Evolutionary conservation across 2,113 vertebrate genomes (phyloP), one percentile per base, ranked within the genome.

Genomic region (Nibea coibor): DNA sequence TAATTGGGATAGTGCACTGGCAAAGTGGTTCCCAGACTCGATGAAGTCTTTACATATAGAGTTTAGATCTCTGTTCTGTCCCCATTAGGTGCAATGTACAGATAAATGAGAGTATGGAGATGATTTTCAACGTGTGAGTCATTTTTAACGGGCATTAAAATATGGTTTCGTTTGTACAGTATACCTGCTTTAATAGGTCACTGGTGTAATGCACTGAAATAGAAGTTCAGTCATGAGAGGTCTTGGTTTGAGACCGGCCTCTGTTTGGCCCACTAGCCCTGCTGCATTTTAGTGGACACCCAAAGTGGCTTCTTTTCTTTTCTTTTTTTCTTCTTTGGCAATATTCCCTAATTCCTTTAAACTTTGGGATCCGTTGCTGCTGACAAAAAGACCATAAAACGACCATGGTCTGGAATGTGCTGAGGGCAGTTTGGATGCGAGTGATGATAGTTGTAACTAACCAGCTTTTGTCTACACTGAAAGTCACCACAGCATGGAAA

Each of bases 391-490:
- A 78, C 72, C 73, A 10, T 24, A 42, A 59, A 72, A 31, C 39
- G 14, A 24, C 81, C 19, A 0, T 10, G 81, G 72, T 73, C 84
- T 64, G 42, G 62, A 67, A 57, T 69, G 72, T 82, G 77, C 72
- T 59, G 58, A 70, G 22, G 20, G 14, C 31, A 47, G 45, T 77
- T 83, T 45, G 48, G 69, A 79, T 71, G 69, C n/a, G 4, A 74
- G 67, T 72, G 72, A 80, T 81, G 43, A 78, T 48, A 69, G 50
- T 72, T 69, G n/a, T 77, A 69, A 83, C 76, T 59, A 80, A 89
- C 74, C 86, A 78, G 62, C 72, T 88, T 87, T 85, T 86, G 82
- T 92, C 86, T 72, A 88, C 87, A 92, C 87, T 89, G 88, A 88
- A 82, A 79, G 82, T 87, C 83, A 87, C 69, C 82, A 83, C 85